Percentiles rank a stretch among this genome's conserved stretches.
phyloP scores from a whole-genome alignment of 2,113 vertebrate genomes.

The Tychaedon coryphoeus region DNA sequence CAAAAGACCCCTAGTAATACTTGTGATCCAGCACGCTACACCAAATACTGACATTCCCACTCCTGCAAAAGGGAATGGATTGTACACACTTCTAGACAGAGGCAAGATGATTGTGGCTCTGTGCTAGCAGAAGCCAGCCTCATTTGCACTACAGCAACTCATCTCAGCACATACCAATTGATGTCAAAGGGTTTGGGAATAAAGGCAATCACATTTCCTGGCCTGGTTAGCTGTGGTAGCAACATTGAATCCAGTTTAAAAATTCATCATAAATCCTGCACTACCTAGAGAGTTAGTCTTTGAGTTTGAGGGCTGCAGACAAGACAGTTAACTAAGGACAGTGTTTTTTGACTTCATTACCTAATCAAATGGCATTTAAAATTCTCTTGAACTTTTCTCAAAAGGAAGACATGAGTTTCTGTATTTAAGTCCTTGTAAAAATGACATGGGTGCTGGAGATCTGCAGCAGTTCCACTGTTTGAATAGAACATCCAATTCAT shows the following conservation, averaged over 20 bases:
- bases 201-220: background rate
- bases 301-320: background rate
- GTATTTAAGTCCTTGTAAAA: background rate
- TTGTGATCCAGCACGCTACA: no score
- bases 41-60: background rate
- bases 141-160: background rate
- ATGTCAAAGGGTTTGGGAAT: background rate
- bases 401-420: background rate
- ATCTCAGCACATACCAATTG: accelerated
- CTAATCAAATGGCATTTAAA: background rate
- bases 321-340: background rate
- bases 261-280: background rate
- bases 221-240: background rate
- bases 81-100: background rate
- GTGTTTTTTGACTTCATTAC: background rate
- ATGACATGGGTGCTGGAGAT: background rate
- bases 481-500: background rate
- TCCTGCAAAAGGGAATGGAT: background rate
- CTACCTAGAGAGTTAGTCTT: background rate
- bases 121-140: background rate
- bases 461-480: background rate
- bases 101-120: background rate
- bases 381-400: background rate
- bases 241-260: background rate
- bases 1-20: background rate